Base-by-base conservation (phyloP, 2,888 invertebrate species). In the Morpho achilles region DNA sequence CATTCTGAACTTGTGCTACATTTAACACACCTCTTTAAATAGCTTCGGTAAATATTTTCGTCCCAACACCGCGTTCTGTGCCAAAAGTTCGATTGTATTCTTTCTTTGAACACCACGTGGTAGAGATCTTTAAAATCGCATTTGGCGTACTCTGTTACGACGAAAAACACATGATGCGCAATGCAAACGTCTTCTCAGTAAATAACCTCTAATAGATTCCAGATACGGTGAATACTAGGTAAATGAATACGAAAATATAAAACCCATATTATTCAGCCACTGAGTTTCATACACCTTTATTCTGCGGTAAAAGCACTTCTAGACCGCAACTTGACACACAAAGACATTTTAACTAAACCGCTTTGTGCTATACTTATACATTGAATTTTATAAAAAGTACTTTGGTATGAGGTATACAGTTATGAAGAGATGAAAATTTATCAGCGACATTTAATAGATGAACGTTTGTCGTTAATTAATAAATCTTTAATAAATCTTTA, bases 1-100 rank as follows among this genome's bases (percentile, higher is more conserved):
- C 72, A 71, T 75, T 77, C 76, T 87, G 87, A 87, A 88, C 89
- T 87, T 87, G 89, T 80, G 77, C 87, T 82, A 87, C 79, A 84
- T 86, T 79, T 76, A 77, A 32, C 75, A 73, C 72, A 69, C 71
- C 69, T 82, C 84, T 84, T 80, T 84, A 86, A 87, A 88, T 88
- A 88, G 79, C 79, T 70, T 69, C 70, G 65, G 70, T 69, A 74
- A 76, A 76, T 73, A 71, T 72, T 75, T 69, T 74, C 75, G 70
- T 72, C 73, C 67, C 72, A 61, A 65, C 71, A 58, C 66, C 61
- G 59, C 53, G 56, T 69, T 65, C 72, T 32, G 80, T 88, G 87
- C 88, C 88, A 88, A 88, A 75, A 80, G 80, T 82, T 81, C 75
- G 70, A 76, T 79, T 76, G 65, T 69, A 70, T 69, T 70, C 70